Percentiles rank a stretch among this genome's conserved stretches.
phyloP scores from a whole-genome alignment of 2,113 vertebrate species.

The Ailuropoda melanoleuca region DNA sequence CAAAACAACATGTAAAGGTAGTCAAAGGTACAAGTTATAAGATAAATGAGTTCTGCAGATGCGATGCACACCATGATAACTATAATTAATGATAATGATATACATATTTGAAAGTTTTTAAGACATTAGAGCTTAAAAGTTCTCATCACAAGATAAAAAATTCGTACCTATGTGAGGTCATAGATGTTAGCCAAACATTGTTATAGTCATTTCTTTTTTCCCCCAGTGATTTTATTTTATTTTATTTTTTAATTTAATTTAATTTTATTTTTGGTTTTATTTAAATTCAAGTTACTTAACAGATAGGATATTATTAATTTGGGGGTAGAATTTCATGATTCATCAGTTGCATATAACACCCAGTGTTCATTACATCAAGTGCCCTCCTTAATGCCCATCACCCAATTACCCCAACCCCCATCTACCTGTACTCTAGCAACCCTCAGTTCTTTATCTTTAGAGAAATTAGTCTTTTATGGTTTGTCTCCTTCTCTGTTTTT shows the following conservation, averaged over 20 bases:
- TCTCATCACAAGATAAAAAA: not conserved
- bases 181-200: not conserved
- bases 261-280: not conserved
- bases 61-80: not conserved
- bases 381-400: too few species aligned
- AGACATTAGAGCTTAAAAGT: not conserved
- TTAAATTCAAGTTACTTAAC: not conserved
- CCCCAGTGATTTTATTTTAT: not conserved
- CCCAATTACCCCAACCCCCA: too few species aligned
- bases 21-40: not conserved
- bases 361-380: too few species aligned
- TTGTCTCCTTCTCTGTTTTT: too few species aligned
- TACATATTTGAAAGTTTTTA: not conserved
- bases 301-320: too few species aligned
- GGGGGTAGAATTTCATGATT: too few species aligned
- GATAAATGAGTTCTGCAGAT: not conserved
- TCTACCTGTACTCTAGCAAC: too few species aligned
- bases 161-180: not conserved
- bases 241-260: too few species aligned
- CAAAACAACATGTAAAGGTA: not conserved
- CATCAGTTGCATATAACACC: too few species aligned
- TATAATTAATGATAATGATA: not conserved
- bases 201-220: not conserved
- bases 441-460: too few species aligned
- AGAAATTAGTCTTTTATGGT: too few species aligned